Percentiles rank a stretch among this genome's conserved stretches.
Evolutionary conservation across 2,113 vertebrate genomes (phyloP).

Genomic region (Anthoscopus minutus): DNA sequence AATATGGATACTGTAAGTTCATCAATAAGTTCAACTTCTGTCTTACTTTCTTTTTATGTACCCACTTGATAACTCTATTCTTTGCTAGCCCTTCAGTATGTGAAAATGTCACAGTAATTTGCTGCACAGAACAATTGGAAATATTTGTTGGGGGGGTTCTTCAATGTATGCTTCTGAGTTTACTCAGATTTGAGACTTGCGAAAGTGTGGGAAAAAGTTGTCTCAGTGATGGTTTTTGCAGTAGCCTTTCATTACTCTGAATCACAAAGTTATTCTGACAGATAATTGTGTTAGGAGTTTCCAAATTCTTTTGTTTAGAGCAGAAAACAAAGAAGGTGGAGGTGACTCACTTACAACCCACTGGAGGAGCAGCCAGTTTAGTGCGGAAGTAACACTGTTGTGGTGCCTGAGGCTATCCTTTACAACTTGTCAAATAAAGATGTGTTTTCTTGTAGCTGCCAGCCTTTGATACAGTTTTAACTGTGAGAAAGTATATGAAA

Average conservation of each 20-base stretch:
- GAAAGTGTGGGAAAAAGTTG: not conserved
- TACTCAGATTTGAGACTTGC: not conserved
- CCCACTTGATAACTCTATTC: not conserved
- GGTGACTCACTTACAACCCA: not conserved
- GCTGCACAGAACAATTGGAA: not conserved
- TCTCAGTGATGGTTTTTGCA: not conserved
- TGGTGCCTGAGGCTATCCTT: not conserved
- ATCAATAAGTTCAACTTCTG: not conserved
- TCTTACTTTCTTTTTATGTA: not conserved
- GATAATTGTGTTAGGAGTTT: not conserved
- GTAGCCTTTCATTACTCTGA: not conserved
- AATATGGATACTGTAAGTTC: not conserved
- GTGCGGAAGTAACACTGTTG: no score
- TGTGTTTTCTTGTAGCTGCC: not conserved
- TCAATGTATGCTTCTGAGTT: not conserved
- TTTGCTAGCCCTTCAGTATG: not conserved
- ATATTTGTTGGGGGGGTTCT: not conserved
- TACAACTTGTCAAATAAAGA: not conserved
- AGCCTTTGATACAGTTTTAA: not conserved
- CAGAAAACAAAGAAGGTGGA: not conserved
- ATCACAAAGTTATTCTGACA: not conserved
- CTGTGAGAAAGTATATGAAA: not conserved
- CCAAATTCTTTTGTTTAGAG: not conserved
- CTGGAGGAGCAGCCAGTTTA: not conserved
- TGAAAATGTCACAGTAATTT: not conserved